A percentile compares a stretch with the other conserved stretches of the same genome.
These are phyloP conservation scores for Meles meles DNA, from an alignment of 2,113 vertebrate species.

Conservation along the genomic window DNA sequence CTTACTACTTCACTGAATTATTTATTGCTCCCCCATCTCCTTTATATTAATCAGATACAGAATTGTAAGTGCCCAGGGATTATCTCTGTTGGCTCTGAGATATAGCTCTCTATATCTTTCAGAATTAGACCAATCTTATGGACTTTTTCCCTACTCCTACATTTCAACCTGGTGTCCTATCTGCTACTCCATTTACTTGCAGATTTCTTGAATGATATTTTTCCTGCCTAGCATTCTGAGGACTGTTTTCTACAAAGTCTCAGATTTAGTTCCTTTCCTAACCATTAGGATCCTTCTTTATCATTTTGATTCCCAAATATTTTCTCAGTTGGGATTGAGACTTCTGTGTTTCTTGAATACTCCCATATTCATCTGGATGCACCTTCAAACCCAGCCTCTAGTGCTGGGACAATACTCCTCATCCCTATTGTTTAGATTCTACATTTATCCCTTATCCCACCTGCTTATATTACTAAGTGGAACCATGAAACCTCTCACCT, in stretches of 20 bases:
- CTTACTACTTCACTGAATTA: neutral
- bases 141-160: neutral
- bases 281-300: neutral
- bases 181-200: neutral
- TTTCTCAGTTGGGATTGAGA: neutral
- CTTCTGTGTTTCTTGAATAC: neutral
- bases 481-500: neutral
- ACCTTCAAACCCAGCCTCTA: neutral
- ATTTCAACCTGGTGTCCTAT: neutral
- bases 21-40: neutral
- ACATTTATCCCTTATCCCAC: neutral
- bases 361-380: neutral
- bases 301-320: constrained; percentile 5
- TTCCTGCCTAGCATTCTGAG: neutral
- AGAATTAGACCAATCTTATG: neutral
- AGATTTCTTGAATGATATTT: neutral
- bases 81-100: neutral
- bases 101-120: neutral
- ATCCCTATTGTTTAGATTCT: neutral
- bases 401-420: neutral
- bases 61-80: neutral
- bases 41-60: neutral
- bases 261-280: neutral
- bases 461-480: neutral
- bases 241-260: neutral